phyloP scores from a whole-genome alignment of 1,140 invertebrate species.

The Heliconius melpomene region DNA sequence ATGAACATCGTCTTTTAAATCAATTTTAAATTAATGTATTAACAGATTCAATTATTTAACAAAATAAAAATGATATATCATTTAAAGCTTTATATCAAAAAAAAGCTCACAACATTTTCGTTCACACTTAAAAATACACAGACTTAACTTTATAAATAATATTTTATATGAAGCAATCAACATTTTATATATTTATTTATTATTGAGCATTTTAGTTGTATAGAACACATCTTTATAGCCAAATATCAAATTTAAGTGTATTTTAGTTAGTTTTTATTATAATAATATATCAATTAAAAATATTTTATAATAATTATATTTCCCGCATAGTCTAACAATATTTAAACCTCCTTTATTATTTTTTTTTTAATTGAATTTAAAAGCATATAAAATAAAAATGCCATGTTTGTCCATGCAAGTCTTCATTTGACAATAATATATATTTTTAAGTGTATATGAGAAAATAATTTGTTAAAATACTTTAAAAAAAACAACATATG shows the following conservation, averaged over 20 bases:
- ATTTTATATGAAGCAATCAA: background rate
- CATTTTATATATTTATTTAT: background rate
- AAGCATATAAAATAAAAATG: no score
- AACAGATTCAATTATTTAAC: background rate
- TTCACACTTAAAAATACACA: background rate
- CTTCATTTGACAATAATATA: background rate
- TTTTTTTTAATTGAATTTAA: no score
- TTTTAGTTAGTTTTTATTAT: no score
- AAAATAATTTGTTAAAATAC: constrained; percentile 5
- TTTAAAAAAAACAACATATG: background rate
- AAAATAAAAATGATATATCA: background rate
- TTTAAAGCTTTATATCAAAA: background rate
- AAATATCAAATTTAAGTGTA: background rate
- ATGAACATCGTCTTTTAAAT: no score
- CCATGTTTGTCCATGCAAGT: no score
- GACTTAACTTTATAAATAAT: background rate
- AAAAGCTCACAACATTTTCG: background rate
- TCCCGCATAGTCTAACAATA: no score
- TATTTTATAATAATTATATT: no score
- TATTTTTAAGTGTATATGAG: background rate
- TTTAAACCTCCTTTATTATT: no score
- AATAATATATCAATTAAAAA: no score
- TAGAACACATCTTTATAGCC: background rate
- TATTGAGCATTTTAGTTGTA: background rate
- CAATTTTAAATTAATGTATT: background rate